Evolutionary conservation across 1,140 invertebrate species (phyloP).

Genomic region (Drosophila kikkawai): DNA sequence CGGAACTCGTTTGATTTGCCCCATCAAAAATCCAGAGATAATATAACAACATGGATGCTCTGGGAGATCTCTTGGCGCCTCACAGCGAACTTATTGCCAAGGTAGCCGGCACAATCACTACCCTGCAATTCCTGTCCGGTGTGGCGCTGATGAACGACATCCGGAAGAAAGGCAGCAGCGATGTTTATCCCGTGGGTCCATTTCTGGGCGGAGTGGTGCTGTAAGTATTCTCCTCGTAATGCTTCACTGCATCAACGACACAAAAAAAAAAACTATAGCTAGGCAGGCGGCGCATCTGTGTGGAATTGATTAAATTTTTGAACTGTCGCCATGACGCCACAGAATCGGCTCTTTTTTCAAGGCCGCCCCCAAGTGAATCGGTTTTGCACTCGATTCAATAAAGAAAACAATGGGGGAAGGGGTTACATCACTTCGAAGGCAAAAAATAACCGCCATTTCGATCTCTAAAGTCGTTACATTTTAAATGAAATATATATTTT

Average conservation of each 20-base stretch:
- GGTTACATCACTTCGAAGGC: constrained; percentile 29
- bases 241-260: constrained; percentile 36
- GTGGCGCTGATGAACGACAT: constrained; percentile 89
- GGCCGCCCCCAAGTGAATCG: constrained; percentile 24
- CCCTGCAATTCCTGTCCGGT: constrained; percentile 89
- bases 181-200: constrained; percentile 88
- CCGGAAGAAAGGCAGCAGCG: constrained; percentile 88
- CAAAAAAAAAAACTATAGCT: not conserved
- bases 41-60: constrained; percentile 75
- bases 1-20: constrained; percentile 36
- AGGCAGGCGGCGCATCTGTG: constrained; percentile 21
- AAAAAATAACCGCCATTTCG: constrained; percentile 4
- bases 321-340: constrained; percentile 70
- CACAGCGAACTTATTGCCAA: constrained; percentile 73
- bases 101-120: constrained; percentile 86
- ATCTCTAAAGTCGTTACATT: constrained; percentile 32
- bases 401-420: constrained; percentile 29
- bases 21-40: not conserved
- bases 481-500: constrained; percentile 5
- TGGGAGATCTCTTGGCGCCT: constrained; percentile 75
- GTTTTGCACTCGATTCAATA: constrained; percentile 32
- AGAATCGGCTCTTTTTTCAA: constrained; percentile 45
- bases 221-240: constrained; percentile 84
- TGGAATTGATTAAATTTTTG: constrained; percentile 76
- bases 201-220: constrained; percentile 91